Base-by-base conservation (phyloP, 2,797 vertebrate species). In the Dromococcyx pavoninus region DNA sequence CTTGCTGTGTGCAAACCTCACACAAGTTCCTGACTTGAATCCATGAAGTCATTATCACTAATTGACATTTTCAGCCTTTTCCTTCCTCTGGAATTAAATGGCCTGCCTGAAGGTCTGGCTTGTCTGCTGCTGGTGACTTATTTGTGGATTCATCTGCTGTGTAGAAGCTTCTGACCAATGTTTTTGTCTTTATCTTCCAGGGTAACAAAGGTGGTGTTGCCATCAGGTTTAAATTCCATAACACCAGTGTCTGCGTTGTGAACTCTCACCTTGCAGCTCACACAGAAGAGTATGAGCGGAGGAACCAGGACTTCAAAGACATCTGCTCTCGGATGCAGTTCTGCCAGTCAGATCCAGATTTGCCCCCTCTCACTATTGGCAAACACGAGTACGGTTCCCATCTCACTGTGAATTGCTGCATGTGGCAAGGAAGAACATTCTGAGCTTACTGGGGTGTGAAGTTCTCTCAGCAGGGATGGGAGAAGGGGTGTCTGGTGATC, bases 141-240 rank as follows among this genome's bases (percentile, higher is more conserved):
- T n/a, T n/a, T 81, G 46, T 69, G 78, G n/a, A 32, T 67, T 85
- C 57, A 7, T 7, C 37, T 72, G n/a, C 10, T 18, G 23, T 3
- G 18, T 28, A 15, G 58, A 86, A 79, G 56, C 48, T 86, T 51
- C 74, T 89, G 73, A 76, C 43, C 39, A 33, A 12, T 1, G 5
- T 60, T 43, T 82, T 74, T 48, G 19, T 94, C 53, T 91, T 85
- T 91, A 10, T 78, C 70, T 92, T 61, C 7, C 95, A 99, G 99
- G 99, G 99, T 85, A 99, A 99, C 98, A 99, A 99, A 96, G 99
- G 99, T 2, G 99, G 99, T 0, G 99, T 99, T 86, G 98, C 98
- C 7, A 94, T 99, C 95, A 98, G 99, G 75, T 99, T 99, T 97
- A 98, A 97, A 51, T 99, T 99, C 95, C 99, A 99, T 89, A 99